Evolutionary conservation across 2,888 invertebrate species (phyloP).

Genomic region (Philopedon plagiatum): DNA sequence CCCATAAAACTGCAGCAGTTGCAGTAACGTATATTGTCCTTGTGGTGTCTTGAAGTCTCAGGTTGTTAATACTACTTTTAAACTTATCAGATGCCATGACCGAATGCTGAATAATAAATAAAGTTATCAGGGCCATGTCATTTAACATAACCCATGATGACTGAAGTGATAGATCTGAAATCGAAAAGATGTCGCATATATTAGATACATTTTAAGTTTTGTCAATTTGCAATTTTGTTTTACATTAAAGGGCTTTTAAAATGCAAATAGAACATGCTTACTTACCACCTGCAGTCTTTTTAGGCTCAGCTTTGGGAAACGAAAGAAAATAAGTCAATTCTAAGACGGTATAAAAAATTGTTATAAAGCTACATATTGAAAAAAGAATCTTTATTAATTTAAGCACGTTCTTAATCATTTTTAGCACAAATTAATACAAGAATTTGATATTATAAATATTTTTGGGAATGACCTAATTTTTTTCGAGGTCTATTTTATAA

Average conservation of each 20-base stretch:
- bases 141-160: conserved; percentile 67
- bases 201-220: conserved; percentile 9
- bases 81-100: conserved; percentile 70
- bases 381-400: conserved; percentile 60
- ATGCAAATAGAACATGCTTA: conserved; percentile 22
- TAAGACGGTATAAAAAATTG: conserved; percentile 71
- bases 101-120: conserved; percentile 75
- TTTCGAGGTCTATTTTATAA: not conserved
- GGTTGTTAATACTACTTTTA: conserved; percentile 68
- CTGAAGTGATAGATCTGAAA: conserved; percentile 64
- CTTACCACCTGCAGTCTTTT: conserved; percentile 42
- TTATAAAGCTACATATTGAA: conserved; percentile 68
- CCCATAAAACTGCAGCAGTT: conserved; percentile 69
- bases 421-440: conserved; percentile 7
- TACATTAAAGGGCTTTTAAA: too few species aligned
- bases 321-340: conserved; percentile 73
- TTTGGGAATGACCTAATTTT: not conserved
- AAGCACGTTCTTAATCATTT: conserved; percentile 16
- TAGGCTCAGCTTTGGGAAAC: conserved; percentile 64
- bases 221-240: too few species aligned
- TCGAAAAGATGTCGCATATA: too few species aligned
- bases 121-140: conserved; percentile 69
- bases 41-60: conserved; percentile 68
- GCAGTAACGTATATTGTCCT: conserved; percentile 70
- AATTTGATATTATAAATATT: not conserved